Conservation (phyloP, 2,888 invertebrate genomes). For the Tenthredo amoena region DNA sequence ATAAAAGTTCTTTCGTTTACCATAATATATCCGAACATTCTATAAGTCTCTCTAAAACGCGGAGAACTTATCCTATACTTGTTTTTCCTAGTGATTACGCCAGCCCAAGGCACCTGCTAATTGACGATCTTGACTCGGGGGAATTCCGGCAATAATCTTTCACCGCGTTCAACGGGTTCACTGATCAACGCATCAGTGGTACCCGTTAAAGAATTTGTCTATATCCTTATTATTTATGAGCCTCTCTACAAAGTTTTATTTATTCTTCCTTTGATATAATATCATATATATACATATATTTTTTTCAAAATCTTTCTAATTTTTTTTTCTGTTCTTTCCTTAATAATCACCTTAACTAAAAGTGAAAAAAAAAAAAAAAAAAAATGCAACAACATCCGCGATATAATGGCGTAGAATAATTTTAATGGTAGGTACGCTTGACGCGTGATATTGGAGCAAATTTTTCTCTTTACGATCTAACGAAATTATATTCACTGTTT, state of each 20-base stretch:
- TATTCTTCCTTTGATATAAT: not conserved
- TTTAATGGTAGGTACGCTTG: no score
- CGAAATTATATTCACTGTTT: no score
- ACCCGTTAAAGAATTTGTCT: not conserved
- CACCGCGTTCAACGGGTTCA: conserved; percentile 6
- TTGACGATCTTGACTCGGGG: conserved; percentile 43
- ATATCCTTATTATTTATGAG: not conserved
- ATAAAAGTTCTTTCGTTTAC: no score
- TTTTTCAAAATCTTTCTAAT: not conserved
- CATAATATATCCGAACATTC: no score
- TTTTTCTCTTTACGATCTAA: no score
- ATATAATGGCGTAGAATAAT: no score
- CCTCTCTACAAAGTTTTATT: not conserved
- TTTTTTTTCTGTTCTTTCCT: conserved; percentile 2
- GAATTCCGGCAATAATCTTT: conserved; percentile 41
- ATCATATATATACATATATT: not conserved
- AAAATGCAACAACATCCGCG: not conserved
- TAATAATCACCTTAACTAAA: not conserved
- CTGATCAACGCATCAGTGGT: not conserved
- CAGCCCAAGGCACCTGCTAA: conserved; percentile 35
- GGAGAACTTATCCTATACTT: not conserved
- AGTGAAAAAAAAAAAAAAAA: not conserved
- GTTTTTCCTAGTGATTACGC: conserved; percentile 37
- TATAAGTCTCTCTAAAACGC: no score
- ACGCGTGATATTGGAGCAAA: no score